These are phyloP conservation scores for Nothocercus nigrocapillus DNA, from an alignment of 2,113 vertebrate genomes.

Conservation along the genomic window DNA sequence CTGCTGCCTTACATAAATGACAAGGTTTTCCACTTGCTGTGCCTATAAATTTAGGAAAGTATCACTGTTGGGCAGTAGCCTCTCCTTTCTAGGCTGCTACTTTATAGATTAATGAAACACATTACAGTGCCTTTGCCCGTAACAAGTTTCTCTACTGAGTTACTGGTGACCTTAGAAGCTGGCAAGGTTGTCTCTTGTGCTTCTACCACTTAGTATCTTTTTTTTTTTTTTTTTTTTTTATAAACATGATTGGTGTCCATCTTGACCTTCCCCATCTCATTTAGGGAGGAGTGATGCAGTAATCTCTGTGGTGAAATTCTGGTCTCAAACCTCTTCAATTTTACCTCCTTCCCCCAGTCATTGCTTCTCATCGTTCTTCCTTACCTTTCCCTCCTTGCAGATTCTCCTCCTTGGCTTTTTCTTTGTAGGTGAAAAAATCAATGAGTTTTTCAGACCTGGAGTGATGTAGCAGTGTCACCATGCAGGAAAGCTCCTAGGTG, in stretches of 20 bases:
- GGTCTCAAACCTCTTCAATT: fast-evolving
- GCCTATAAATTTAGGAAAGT: not conserved
- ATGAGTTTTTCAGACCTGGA: not conserved
- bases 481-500: not conserved
- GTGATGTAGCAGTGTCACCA: not conserved
- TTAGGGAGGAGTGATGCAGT: not conserved
- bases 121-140: not conserved
- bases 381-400: not conserved
- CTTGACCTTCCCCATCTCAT: not conserved
- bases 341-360: not conserved
- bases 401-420: not conserved
- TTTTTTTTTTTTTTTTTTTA: not conserved
- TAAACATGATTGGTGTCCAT: not conserved
- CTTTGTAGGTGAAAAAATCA: not conserved
- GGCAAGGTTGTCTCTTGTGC: not conserved
- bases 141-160: not conserved
- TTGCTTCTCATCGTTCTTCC: not conserved
- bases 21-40: not conserved
- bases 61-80: not conserved
- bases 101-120: not conserved
- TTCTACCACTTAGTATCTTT: not conserved
- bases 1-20: not conserved
- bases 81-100: not conserved
- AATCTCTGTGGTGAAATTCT: not conserved
- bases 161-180: not conserved